A percentile compares a stretch with the other conserved stretches of the same genome.
phyloP scores from a whole-genome alignment of 2,797 vertebrate genomes.

The Falco novaeseelandiae region DNA sequence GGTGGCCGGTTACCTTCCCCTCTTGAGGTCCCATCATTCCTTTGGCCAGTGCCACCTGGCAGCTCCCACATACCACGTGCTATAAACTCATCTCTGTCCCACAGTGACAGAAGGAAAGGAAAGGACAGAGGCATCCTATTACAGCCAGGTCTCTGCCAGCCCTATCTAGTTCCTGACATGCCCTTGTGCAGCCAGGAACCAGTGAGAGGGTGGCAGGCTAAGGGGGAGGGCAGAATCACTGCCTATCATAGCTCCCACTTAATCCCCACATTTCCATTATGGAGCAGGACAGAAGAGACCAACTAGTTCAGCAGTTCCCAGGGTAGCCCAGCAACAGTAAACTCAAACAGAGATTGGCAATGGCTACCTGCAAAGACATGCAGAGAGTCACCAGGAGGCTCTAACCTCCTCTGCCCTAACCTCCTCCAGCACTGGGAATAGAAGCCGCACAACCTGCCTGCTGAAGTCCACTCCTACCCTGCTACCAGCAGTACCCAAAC shows the following conservation, averaged over 20 bases:
- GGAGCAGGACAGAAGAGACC: background rate
- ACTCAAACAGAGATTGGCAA: background rate
- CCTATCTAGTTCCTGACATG: slow-evolving; percentile 29
- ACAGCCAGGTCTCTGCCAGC: slow-evolving; percentile 36
- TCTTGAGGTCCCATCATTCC: background rate
- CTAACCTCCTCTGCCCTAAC: background rate
- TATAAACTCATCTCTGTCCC: slow-evolving; percentile 1
- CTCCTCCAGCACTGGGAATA: background rate
- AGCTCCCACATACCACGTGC: background rate
- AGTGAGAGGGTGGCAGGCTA: background rate
- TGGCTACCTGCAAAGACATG: background rate
- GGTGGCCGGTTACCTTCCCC: background rate
- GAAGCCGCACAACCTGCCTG: background rate
- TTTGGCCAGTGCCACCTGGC: background rate
- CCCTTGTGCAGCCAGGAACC: background rate
- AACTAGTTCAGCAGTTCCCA: background rate
- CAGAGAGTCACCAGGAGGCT: background rate
- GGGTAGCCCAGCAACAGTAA: background rate
- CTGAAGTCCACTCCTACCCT: background rate
- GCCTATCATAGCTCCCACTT: background rate
- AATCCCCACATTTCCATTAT: background rate
- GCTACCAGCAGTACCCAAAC: background rate
- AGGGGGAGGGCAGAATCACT: background rate
- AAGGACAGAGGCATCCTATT: slow-evolving; percentile 44
- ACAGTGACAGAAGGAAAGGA: background rate